These are phyloP conservation scores for Stenopsyche tienmushanensis DNA, from an alignment of 1,140 invertebrate species.

Conservation along the genomic window DNA sequence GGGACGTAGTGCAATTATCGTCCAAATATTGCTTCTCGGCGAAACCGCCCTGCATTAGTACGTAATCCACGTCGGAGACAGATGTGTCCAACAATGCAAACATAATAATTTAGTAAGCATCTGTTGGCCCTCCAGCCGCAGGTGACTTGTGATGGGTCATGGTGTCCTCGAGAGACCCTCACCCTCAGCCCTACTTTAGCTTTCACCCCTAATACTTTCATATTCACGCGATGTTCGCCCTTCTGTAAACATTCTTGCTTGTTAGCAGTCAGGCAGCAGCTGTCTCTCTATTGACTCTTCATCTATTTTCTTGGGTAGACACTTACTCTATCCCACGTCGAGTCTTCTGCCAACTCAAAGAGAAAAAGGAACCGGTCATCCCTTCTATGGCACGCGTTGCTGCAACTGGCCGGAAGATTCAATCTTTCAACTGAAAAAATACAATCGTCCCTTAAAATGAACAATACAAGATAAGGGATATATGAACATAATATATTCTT, in stretches of 20 bases:
- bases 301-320: background rate
- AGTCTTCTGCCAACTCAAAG: background rate
- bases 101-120: background rate
- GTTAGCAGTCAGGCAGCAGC: conserved; percentile 22
- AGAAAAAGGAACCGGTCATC: too few species aligned
- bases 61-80: background rate
- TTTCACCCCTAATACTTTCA: background rate
- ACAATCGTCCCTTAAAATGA: too few species aligned
- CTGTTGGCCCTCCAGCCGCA: background rate
- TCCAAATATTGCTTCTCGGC: background rate
- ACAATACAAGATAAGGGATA: too few species aligned
- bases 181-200: too few species aligned
- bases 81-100: background rate
- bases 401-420: too few species aligned
- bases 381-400: too few species aligned
- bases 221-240: conserved; percentile 7
- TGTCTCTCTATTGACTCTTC: conserved; percentile 26
- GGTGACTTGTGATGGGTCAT: too few species aligned
- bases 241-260: conserved; percentile 18
- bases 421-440: too few species aligned
- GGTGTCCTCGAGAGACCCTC: background rate
- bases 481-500: too few species aligned
- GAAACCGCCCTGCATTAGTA: background rate
- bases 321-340: background rate
- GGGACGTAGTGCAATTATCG: too few species aligned